These are phyloP conservation scores for Rhimphoctona megacephalus DNA, from an alignment of 2,888 invertebrate species.

Conservation along the genomic window DNA sequence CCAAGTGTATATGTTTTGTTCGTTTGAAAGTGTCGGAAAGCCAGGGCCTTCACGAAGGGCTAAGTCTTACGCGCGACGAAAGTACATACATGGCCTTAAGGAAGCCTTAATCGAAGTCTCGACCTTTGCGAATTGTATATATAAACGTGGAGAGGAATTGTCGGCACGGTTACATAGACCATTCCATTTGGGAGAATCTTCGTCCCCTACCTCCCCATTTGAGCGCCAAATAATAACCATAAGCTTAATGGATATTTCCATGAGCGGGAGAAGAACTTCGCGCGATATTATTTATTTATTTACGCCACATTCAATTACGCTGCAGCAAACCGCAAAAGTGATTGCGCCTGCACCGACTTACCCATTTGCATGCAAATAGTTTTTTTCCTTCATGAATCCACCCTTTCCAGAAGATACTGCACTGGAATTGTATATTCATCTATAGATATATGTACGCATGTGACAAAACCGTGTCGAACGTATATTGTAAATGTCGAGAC, in stretches of 20 bases:
- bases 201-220: background rate
- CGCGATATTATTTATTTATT: conserved; percentile 84
- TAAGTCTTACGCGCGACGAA: conserved; percentile 70
- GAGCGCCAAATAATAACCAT: conserved; percentile 55
- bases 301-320: conserved; percentile 84
- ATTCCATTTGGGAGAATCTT: conserved; percentile 23
- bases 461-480: conserved; percentile 43
- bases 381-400: conserved; percentile 17
- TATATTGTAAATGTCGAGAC: conserved; percentile 42
- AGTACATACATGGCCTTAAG: conserved; percentile 47
- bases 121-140: conserved; percentile 77
- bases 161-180: conserved; percentile 57
- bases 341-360: conserved; percentile 72
- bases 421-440: background rate
- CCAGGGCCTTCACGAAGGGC: conserved; percentile 24
- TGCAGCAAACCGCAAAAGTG: conserved; percentile 81
- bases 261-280: conserved; percentile 2
- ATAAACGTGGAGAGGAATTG: conserved; percentile 4
- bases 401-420: conserved; percentile 31
- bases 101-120: conserved; percentile 81
- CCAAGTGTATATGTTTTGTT: background rate
- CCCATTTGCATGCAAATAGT: conserved; percentile 82
- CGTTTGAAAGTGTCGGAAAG: conserved; percentile 33
- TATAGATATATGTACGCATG: background rate
- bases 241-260: conserved; percentile 62